Evolutionary conservation across 2,113 vertebrate species (phyloP).

Genomic region (Speoplatyrhinus poulsoni): DNA sequence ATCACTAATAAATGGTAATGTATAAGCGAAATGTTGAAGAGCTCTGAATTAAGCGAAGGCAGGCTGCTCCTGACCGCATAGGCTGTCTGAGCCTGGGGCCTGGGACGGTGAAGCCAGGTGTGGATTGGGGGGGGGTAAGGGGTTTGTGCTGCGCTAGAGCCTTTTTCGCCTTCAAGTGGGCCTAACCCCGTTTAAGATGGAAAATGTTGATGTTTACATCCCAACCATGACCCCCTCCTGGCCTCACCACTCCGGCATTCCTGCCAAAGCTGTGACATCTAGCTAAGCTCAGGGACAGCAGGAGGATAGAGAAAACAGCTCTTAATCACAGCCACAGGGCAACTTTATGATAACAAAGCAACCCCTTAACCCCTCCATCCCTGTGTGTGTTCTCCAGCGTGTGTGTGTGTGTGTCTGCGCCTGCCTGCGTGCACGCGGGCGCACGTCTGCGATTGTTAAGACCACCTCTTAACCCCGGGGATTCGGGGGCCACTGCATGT

Average conservation of each 20-base stretch:
- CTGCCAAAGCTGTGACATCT: constrained; percentile 79
- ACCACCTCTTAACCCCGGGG: constrained; percentile 15
- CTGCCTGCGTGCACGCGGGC: constrained; percentile 13
- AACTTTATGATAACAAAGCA: constrained; percentile 70
- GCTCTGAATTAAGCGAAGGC: constrained; percentile 53
- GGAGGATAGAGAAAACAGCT: constrained; percentile 70
- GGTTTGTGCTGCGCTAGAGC: constrained; percentile 9
- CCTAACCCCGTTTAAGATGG: constrained; percentile 76
- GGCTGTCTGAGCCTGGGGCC: constrained; percentile 57
- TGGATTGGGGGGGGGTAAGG: not conserved
- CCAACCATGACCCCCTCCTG: constrained; percentile 73
- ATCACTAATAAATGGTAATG: too few species aligned
- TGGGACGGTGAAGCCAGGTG: constrained; percentile 41
- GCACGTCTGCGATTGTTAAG: constrained; percentile 7
- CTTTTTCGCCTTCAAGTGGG: constrained; percentile 67
- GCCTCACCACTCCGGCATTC: constrained; percentile 75
- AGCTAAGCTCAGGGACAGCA: constrained; percentile 74
- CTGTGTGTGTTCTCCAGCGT: constrained; percentile 52
- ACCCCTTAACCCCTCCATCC: constrained; percentile 61
- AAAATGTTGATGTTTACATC: constrained; percentile 83
- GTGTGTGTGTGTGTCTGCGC: constrained; percentile 18
- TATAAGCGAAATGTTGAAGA: too few species aligned
- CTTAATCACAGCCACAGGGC: constrained; percentile 78
- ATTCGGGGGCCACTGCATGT: constrained; percentile 41
- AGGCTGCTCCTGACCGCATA: constrained; percentile 43